phyloP scores from a whole-genome alignment of 2,113 vertebrate genomes.

The Pseudopipra pipra region DNA sequence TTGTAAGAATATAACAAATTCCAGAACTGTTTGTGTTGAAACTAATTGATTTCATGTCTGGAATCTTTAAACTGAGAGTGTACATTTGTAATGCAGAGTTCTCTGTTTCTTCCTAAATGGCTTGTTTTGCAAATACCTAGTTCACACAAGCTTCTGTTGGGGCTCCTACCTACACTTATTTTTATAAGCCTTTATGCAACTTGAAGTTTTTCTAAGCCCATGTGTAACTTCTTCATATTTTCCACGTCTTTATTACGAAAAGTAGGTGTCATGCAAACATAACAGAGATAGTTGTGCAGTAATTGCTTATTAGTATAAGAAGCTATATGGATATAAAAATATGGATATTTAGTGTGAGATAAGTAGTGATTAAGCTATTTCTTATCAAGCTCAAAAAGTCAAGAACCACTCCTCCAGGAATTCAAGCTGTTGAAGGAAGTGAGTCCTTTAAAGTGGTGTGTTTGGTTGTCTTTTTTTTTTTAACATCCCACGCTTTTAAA shows the following conservation, averaged over 20 bases:
- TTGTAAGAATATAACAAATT: background rate
- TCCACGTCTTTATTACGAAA: background rate
- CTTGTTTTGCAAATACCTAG: background rate
- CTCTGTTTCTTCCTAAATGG: background rate
- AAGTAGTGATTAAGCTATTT: constrained; percentile 16
- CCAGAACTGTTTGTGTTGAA: background rate
- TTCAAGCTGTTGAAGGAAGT: background rate
- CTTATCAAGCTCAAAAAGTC: constrained; percentile 17
- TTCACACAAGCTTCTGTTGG: background rate
- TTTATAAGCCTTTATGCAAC: background rate
- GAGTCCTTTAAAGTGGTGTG: background rate
- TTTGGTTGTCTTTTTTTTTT: background rate
- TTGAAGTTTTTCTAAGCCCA: background rate
- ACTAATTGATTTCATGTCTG: background rate
- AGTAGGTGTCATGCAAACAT: background rate
- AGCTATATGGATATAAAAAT: background rate
- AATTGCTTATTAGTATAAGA: background rate
- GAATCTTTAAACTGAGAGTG: background rate
- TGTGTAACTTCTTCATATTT: background rate
- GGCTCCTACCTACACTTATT: background rate
- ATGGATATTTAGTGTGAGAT: background rate
- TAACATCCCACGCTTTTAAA: background rate
- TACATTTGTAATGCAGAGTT: background rate
- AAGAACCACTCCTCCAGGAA: constrained; percentile 14
- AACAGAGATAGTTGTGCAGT: background rate